Conservation (phyloP, 2,113 vertebrate genomes). For the Corythornis cristatus region DNA sequence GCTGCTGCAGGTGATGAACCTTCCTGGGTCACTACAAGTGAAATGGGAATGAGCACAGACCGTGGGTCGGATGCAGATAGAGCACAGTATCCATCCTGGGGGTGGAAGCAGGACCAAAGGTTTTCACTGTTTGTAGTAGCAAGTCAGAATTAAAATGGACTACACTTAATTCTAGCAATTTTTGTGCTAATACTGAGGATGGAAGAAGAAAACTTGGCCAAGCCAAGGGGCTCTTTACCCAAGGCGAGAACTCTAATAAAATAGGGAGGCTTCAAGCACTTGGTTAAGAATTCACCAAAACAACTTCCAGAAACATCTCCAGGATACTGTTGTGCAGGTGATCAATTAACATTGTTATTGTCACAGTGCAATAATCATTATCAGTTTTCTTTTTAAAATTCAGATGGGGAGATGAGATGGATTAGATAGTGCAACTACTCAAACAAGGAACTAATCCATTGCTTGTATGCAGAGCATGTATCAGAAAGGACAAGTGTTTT, state of each 20-base stretch:
- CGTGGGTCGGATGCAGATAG: rapidly evolving
- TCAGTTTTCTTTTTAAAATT: slow-evolving; percentile 39
- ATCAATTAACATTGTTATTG: background rate
- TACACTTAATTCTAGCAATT: background rate
- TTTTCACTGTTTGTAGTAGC: background rate
- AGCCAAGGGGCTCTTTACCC: background rate
- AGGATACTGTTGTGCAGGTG: rapidly evolving
- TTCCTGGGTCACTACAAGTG: rapidly evolving
- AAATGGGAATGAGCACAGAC: rapidly evolving
- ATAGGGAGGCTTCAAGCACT: background rate
- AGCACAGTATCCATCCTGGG: background rate
- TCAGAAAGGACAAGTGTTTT: background rate
- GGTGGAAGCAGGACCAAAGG: background rate
- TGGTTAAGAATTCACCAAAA: background rate
- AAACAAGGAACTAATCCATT: background rate
- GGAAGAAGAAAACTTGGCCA: background rate
- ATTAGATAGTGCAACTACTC: background rate
- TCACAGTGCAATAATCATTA: background rate
- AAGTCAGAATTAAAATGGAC: background rate
- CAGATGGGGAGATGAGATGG: background rate
- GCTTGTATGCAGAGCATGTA: rapidly evolving
- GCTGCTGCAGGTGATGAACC: background rate
- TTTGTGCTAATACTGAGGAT: background rate
- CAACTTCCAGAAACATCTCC: background rate
- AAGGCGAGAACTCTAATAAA: background rate